A percentile compares a stretch with the other conserved stretches of the same genome.
These are phyloP conservation scores for Scotopteryx bipunctaria DNA, from an alignment of 2,888 invertebrate species.

Conservation along the genomic window DNA sequence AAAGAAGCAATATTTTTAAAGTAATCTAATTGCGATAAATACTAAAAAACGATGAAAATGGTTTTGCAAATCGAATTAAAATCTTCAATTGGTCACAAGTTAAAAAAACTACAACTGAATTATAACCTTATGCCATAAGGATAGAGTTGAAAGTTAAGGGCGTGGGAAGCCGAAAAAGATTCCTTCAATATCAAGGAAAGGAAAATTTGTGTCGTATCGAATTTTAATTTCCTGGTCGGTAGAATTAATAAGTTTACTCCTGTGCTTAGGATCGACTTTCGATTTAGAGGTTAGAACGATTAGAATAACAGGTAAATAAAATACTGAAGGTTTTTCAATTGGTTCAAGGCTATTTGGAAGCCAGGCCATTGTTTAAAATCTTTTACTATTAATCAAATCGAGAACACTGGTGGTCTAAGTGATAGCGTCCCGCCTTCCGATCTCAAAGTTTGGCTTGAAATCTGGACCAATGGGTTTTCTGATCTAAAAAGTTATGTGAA, in stretches of 20 bases:
- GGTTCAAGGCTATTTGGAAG: too few relatives aligned
- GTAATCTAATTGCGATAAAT: constrained; percentile 79
- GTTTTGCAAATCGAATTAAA: constrained; percentile 78
- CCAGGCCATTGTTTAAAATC: too few relatives aligned
- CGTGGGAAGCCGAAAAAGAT: constrained; percentile 35
- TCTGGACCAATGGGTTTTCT: too few relatives aligned
- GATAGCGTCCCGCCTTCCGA: too few relatives aligned
- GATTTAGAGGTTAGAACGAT: constrained; percentile 63
- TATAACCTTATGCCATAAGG: background rate
- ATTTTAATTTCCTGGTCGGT: constrained; percentile 78
- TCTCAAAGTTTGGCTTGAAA: too few relatives aligned
- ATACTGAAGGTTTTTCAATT: too few relatives aligned
- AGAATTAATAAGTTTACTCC: constrained; percentile 77
- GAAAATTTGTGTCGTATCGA: constrained; percentile 81
- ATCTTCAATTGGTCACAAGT: constrained; percentile 50
- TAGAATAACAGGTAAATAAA: too few relatives aligned
- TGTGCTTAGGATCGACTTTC: constrained; percentile 54
- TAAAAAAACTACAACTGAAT: constrained; percentile 13
- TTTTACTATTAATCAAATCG: too few relatives aligned
- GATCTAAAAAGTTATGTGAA: too few relatives aligned
- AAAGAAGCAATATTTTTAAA: constrained; percentile 55
- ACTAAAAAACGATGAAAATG: constrained; percentile 73
- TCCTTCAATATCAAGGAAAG: constrained; percentile 46
- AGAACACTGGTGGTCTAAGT: too few relatives aligned
- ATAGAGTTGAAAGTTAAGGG: constrained; percentile 41